Evolutionary conservation across 2,797 vertebrate species (phyloP).

Genomic region (Malacoraja senta): DNA sequence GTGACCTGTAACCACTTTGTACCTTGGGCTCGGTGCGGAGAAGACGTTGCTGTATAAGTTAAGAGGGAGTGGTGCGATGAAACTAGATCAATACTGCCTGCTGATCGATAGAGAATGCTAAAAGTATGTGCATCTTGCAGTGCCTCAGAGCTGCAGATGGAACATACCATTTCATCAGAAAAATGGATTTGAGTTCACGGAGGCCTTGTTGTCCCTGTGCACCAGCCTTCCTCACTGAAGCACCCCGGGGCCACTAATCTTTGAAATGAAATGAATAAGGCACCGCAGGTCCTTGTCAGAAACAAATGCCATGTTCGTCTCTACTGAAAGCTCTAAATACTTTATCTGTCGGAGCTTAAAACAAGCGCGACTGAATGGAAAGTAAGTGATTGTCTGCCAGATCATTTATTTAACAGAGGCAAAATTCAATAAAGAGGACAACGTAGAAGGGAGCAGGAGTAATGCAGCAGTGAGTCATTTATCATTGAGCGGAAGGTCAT

Average conservation of each 20-base stretch:
- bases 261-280: conserved; percentile 69
- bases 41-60: conserved; percentile 33
- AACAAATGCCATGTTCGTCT: conserved; percentile 65
- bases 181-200: conserved; percentile 60
- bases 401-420: conserved; percentile 81
- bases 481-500: conserved; percentile 75
- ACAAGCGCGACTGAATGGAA: conserved; percentile 55
- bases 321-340: conserved; percentile 67
- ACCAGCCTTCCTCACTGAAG: conserved; percentile 59
- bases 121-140: conserved; percentile 53
- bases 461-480: conserved; percentile 76
- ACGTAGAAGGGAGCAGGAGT: conserved; percentile 83
- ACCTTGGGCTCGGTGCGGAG: not conserved
- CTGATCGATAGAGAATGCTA: conserved; percentile 57
- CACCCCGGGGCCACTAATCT: conserved; percentile 54
- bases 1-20: not conserved
- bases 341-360: conserved; percentile 65
- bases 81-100: conserved; percentile 46
- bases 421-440: conserved; percentile 83
- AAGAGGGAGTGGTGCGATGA: conserved; percentile 43
- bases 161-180: conserved; percentile 54
- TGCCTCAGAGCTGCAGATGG: conserved; percentile 55
- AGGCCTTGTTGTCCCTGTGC: conserved; percentile 49
- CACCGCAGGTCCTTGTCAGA: conserved; percentile 66
- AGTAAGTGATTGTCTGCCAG: conserved; percentile 75